phyloP scores from a whole-genome alignment of 2,888 invertebrate species.

The Lacanobia wlatinum region DNA sequence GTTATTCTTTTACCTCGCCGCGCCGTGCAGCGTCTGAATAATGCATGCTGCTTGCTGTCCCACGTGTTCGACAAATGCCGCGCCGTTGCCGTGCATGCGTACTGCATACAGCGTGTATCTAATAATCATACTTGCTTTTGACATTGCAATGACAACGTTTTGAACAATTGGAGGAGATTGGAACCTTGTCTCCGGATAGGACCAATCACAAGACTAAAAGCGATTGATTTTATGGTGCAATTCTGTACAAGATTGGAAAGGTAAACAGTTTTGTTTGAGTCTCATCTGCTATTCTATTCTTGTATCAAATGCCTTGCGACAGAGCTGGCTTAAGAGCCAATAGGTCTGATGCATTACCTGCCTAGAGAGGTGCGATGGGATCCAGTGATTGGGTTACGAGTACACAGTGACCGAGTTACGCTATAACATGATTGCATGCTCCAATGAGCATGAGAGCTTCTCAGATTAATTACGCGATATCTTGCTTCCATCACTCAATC shows the following conservation, averaged over 20 bases:
- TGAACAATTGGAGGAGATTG: not conserved
- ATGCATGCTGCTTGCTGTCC: constrained; percentile 50
- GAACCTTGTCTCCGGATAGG: not conserved
- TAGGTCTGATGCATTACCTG: constrained; percentile 25
- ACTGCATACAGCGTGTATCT: constrained; percentile 2
- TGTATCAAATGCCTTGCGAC: not conserved
- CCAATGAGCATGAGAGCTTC: constrained; percentile 37
- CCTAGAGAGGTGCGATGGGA: constrained; percentile 3
- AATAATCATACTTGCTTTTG: constrained; percentile 10
- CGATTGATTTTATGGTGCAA: not conserved
- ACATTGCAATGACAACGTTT: constrained; percentile 4
- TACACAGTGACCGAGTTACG: constrained; percentile 22
- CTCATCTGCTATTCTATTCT: not conserved
- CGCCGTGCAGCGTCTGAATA: constrained; percentile 46
- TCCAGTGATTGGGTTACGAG: constrained; percentile 33
- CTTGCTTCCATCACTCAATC: constrained; percentile 30
- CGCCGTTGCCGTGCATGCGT: constrained; percentile 9
- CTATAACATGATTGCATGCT: constrained; percentile 28
- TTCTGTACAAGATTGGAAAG: not conserved
- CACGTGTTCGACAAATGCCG: constrained; percentile 39
- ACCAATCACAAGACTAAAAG: not conserved
- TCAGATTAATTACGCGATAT: constrained; percentile 49
- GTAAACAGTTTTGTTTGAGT: not conserved
- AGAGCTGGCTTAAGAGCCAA: constrained; percentile 17
- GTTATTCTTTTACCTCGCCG: constrained; percentile 50